Conservation (phyloP, 30 jellyfish, hydroid and myxozoan species). For the Hydra vulgaris region DNA sequence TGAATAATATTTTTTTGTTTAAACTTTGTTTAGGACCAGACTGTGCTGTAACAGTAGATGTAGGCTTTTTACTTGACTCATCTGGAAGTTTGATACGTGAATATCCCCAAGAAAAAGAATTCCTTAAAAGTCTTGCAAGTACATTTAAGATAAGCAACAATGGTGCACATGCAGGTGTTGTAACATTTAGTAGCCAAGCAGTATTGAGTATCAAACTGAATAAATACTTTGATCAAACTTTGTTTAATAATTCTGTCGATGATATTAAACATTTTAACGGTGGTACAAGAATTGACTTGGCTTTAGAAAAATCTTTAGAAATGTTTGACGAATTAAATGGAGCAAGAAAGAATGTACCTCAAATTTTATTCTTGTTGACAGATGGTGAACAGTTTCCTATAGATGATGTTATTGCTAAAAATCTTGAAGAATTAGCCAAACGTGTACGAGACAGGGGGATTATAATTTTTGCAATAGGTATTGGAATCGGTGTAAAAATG, state of each 20-base stretch:
- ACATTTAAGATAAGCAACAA: conserved; percentile 43
- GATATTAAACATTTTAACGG: conserved; percentile 42
- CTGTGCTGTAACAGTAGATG: conserved; percentile 33
- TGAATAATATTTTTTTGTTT: too few species aligned
- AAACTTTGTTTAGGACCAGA: too few species aligned
- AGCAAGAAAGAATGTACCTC: conserved; percentile 46
- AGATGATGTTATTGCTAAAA: not conserved
- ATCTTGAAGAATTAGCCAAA: not conserved
- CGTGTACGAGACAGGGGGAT: not conserved
- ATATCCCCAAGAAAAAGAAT: conserved; percentile 56
- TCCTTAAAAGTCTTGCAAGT: conserved; percentile 41
- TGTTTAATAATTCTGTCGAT: conserved; percentile 56
- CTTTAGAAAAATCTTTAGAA: conserved; percentile 38
- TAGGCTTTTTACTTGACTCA: conserved; percentile 74
- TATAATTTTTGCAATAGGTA: not conserved
- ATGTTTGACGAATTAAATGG: conserved; percentile 35
- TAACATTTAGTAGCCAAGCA: conserved; percentile 66
- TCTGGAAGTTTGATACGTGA: conserved; percentile 68
- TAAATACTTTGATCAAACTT: conserved; percentile 19
- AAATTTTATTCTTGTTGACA: conserved; percentile 44
- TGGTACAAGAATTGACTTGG: conserved; percentile 64
- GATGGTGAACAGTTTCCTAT: conserved; percentile 84
- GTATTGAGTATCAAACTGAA: conserved; percentile 45
- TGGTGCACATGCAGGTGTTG: conserved; percentile 63
- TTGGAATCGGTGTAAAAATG: not conserved